Evolutionary conservation across 2,113 vertebrate species (phyloP).

Genomic region (Callionymus lyra): DNA sequence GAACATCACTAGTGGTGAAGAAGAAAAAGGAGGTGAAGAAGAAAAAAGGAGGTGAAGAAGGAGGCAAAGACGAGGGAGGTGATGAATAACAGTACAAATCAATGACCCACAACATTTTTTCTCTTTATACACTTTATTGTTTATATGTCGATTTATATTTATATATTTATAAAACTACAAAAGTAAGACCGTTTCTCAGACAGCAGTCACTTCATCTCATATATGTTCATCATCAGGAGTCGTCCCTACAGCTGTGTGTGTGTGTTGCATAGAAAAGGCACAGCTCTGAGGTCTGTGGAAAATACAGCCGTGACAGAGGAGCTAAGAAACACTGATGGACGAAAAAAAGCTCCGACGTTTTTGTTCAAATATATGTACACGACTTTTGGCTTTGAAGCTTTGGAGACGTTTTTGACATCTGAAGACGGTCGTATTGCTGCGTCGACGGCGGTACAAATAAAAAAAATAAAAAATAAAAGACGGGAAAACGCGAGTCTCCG

Average conservation of each 20-base stretch:
- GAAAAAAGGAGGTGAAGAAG: too few species aligned
- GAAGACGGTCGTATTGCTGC: constrained; percentile 63
- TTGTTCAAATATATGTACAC: constrained; percentile 56
- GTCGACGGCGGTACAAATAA: constrained; percentile 54
- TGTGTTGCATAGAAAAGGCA: constrained; percentile 99
- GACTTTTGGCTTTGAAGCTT: constrained; percentile 69
- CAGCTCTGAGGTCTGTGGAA: constrained; percentile 91
- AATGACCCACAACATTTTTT: constrained; percentile 1
- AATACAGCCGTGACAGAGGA: constrained; percentile 70
- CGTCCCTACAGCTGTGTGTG: constrained; percentile 51
- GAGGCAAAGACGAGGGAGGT: too few species aligned
- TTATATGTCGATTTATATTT: constrained; percentile 65
- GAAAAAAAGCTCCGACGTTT: constrained; percentile 33
- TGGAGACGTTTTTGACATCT: constrained; percentile 62
- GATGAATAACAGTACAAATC: too few species aligned
- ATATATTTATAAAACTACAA: constrained; percentile 95
- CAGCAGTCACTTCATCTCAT: constrained; percentile 77
- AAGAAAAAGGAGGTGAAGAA: too few species aligned
- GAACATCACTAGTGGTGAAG: too few species aligned
- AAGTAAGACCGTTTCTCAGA: constrained; percentile 98
- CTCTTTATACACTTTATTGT: constrained; percentile 85
- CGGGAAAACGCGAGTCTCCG: constrained; percentile 28
- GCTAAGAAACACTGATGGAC: constrained; percentile 52
- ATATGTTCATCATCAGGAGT: constrained; percentile 71
- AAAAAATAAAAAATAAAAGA: constrained; percentile 43